phyloP scores from a whole-genome alignment of 2,888 invertebrate species.

The Pyralis farinalis region DNA sequence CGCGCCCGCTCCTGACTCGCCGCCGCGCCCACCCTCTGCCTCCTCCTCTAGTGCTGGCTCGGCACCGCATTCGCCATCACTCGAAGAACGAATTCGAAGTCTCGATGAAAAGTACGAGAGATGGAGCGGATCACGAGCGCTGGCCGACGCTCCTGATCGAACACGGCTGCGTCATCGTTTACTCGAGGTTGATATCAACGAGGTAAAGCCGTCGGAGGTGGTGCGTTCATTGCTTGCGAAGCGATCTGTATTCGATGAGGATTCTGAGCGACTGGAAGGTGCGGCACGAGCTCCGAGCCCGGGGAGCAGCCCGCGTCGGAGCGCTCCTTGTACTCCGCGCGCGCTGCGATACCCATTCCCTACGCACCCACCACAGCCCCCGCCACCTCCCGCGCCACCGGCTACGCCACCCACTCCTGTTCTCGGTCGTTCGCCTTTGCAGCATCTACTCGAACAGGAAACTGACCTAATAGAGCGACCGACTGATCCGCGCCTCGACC shows the following conservation, averaged over 20 bases:
- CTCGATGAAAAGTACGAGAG: conserved; percentile 96
- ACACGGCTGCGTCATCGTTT: conserved; percentile 86
- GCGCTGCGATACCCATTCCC: conserved; percentile 89
- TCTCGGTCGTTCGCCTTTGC: conserved; percentile 7
- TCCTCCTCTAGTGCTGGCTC: conserved; percentile 87
- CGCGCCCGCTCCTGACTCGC: conserved; percentile 83
- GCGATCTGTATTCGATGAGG: conserved; percentile 97
- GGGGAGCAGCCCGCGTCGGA: conserved; percentile 50
- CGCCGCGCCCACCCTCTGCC: conserved; percentile 86
- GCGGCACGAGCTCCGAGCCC: conserved; percentile 90
- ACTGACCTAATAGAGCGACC: conserved; percentile 25
- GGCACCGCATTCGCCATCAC: conserved; percentile 86
- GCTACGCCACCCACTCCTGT: conserved; percentile 8
- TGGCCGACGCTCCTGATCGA: conserved; percentile 81
- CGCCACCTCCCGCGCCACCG: conserved; percentile 14
- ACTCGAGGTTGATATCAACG: conserved; percentile 89
- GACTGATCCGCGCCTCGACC: conserved; percentile 38
- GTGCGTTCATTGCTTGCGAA: conserved; percentile 95
- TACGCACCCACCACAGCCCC: conserved; percentile 83
- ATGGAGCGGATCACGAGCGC: conserved; percentile 86
- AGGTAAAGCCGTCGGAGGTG: conserved; percentile 95
- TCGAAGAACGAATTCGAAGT: conserved; percentile 95
- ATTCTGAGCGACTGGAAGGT: conserved; percentile 94
- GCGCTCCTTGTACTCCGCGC: conserved; percentile 61
- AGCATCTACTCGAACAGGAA: conserved; percentile 12